Evolutionary conservation across 2,888 invertebrate genomes (phyloP), one percentile per base, ranked within the genome.

Genomic region (Monochamus alternatus): DNA sequence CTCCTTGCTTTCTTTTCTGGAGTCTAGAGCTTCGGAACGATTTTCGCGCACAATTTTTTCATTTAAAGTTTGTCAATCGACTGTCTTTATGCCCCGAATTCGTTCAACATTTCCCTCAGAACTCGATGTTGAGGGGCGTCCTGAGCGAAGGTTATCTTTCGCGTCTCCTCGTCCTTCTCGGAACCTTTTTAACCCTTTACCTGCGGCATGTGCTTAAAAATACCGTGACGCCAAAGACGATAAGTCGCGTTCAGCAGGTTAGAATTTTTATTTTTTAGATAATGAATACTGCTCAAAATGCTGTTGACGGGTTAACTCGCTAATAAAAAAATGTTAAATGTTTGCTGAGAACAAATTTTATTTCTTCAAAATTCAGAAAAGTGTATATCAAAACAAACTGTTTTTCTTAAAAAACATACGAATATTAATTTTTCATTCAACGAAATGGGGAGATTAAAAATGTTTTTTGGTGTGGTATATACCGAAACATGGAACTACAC

Each of bases 401-500:
- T n/a, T n/a, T n/a, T n/a, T n/a, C n/a, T n/a, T n/a, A n/a, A n/a
- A n/a, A n/a, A n/a, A n/a, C n/a, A n/a, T n/a, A n/a, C 38, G 5
- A 38, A 38, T 38, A 38, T 38, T 5, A 55, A n/a, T 55, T 55
- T 55, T 55, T 22, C n/a, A 55, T 55, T 55, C 5, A 55, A 55
- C 55, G n/a, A n/a, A n/a, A 55, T 14, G 3, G 55, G n/a, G 55
- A 55, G 3, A 55, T 55, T 55, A 55, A 55, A 55, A 10, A 55
- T 55, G 55, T 55, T 55, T 55, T 55, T 55, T 55, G 55, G 55
- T 55, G n/a, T 55, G 55, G n/a, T 55, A 55, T 12, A 9, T 55
- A 55, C 55, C 55, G n/a, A 55, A 55, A 55, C 55, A 55, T 55
- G 55, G 55, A 55, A 55, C 55, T n/a, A 55, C 5, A 55, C 55